phyloP scores from a whole-genome alignment of 2,888 invertebrate species.

The Gastrophysa polygoni region DNA sequence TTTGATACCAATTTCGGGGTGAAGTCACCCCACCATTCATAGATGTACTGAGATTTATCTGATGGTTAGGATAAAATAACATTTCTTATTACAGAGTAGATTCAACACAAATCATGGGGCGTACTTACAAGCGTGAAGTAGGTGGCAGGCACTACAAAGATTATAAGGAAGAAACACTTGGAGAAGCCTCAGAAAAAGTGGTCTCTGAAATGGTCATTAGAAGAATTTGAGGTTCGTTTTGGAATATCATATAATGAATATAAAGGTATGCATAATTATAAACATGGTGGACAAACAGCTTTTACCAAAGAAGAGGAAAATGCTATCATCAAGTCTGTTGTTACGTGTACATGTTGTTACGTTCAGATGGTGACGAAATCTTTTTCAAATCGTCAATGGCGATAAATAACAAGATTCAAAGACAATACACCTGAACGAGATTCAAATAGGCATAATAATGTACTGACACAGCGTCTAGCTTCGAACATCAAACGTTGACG shows the following conservation, averaged over 20 bases:
- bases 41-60: too few species aligned
- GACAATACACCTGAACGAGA: slow-evolving; percentile 31
- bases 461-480: slow-evolving; percentile 23
- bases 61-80: too few species aligned
- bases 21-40: too few species aligned
- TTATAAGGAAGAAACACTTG: not conserved
- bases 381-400: slow-evolving; percentile 28
- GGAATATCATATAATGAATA: slow-evolving; percentile 1
- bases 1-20: too few species aligned
- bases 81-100: too few species aligned
- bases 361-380: slow-evolving; percentile 34
- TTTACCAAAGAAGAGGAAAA: slow-evolving; percentile 13
- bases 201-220: not conserved
- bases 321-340: slow-evolving; percentile 16
- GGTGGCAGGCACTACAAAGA: not conserved
- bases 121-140: not conserved
- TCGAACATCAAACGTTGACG: slow-evolving; percentile 26
- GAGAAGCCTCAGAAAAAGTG: not conserved
- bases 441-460: slow-evolving; percentile 24
- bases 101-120: too few species aligned
- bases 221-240: not conserved
- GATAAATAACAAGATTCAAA: slow-evolving; percentile 23
- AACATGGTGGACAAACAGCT: slow-evolving; percentile 1
- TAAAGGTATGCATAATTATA: slow-evolving; percentile 1
- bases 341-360: slow-evolving; percentile 31